Conservation (phyloP, 2,113 vertebrate species). For the Mastomys natalensis region DNA sequence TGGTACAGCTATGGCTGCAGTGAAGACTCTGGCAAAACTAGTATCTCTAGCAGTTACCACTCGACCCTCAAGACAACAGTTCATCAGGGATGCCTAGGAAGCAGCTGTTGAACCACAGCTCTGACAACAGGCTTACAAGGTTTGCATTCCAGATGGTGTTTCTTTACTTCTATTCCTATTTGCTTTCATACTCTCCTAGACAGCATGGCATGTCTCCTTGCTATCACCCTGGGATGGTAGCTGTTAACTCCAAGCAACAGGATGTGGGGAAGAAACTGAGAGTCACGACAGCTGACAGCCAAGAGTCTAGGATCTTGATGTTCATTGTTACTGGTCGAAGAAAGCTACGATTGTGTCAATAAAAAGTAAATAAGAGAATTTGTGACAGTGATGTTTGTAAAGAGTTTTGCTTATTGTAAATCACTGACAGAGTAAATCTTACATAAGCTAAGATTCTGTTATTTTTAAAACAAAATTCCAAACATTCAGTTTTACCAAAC, state of each 20-base stretch:
- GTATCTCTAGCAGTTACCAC: too few species aligned
- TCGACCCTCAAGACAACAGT: background rate
- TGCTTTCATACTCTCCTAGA: background rate
- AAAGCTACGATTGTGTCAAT: background rate
- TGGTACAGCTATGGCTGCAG: background rate
- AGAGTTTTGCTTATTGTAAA: conserved; percentile 90
- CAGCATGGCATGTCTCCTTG: background rate
- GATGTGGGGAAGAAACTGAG: background rate
- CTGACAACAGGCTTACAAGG: background rate
- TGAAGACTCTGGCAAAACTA: background rate
- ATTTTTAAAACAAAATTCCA: too few species aligned
- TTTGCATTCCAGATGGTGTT: background rate
- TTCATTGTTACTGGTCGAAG: background rate
- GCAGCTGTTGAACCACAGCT: background rate
- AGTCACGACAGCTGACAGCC: background rate
- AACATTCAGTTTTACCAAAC: too few species aligned
- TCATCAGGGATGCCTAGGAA: background rate
- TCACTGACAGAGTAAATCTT: conserved; percentile 46
- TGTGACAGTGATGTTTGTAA: conserved; percentile 93
- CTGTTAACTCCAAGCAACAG: too few species aligned
- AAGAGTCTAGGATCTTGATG: background rate
- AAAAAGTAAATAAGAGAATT: conserved; percentile 68
- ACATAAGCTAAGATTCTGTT: background rate
- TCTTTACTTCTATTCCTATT: accelerated
- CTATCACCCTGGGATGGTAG: background rate